Evolutionary conservation across 2,888 invertebrate genomes (phyloP).

Genomic region (Caenorhabditis becei): DNA sequence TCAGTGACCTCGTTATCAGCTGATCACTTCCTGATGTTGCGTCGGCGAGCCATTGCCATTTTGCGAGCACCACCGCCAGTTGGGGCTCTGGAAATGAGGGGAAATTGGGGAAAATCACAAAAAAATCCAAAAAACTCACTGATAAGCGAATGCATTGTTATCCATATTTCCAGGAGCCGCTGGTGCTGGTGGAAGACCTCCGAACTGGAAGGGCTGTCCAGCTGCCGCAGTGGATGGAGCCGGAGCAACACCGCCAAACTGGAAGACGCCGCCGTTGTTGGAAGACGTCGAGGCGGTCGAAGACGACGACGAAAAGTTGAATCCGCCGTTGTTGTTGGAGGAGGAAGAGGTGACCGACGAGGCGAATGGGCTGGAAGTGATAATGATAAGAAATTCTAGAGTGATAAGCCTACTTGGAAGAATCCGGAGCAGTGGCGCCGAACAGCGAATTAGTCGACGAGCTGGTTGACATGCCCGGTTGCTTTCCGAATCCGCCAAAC

Average conservation of each 20-base stretch:
- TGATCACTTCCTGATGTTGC: constrained; percentile 50
- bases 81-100: constrained; percentile 35
- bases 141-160: constrained; percentile 60
- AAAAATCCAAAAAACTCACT: constrained; percentile 36
- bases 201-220: constrained; percentile 39
- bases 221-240: constrained; percentile 7
- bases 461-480: constrained; percentile 53
- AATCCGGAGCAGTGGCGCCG: constrained; percentile 18
- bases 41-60: constrained; percentile 63
- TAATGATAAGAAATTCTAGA: not conserved
- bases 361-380: constrained; percentile 49
- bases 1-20: no score
- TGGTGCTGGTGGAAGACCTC: constrained; percentile 18
- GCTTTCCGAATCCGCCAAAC: constrained; percentile 27
- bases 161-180: constrained; percentile 51
- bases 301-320: constrained; percentile 28
- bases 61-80: constrained; percentile 39
- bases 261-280: constrained; percentile 27
- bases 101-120: not conserved
- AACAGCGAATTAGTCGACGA: constrained; percentile 59
- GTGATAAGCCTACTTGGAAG: constrained; percentile 46
- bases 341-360: not conserved
- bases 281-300: not conserved
- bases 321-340: constrained; percentile 13
- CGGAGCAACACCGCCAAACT: constrained; percentile 14